Evolutionary conservation across 2,113 vertebrate genomes (phyloP), one percentile per base, ranked within the genome.

Genomic region (Gasterosteus nipponicus): DNA sequence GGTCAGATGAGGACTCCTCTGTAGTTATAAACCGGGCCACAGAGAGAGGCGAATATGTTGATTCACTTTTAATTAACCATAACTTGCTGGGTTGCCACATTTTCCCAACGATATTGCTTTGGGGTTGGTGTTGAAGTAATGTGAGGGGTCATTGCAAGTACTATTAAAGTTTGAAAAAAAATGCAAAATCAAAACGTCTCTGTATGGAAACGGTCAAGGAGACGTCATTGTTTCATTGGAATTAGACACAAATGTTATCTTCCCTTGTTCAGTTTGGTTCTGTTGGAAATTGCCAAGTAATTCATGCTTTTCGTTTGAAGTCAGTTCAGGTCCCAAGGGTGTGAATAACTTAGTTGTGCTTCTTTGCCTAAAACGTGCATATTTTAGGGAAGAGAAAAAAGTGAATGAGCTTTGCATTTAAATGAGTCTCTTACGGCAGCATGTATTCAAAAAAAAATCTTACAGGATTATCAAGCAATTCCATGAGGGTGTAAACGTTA

Each of bases 371-470:
- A 89, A 89, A 83, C 72, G 75, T 84, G 84, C 81, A 90, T 83
- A 81, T 90, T 70, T 86, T 58, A 80, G 58, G n/a, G 58, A 38
- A 77, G 35, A 63, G 71, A 87, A 89, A 87, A 81, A 73, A 85
- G 84, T 78, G 82, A 90, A 75, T 89, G 83, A 88, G 89, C 86
- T 86, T 88, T 86, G 84, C 81, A 89, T 90, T 83, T 83, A 85
- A 87, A 88, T 89, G 16, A 80, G 73, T 64, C 46, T 78, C 67
- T 79, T 61, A 67, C 73, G 66, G 18, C 69, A 77, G 60, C 54
- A 49, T 66, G 33, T 39, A 19, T 77, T 85, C 60, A 35, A 41
- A 62, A 78, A 85, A 85, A 66, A 78, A 78, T 85, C 49, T 83
- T 64, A 33, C 58, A 69, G 75, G 73, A 35, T 51, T 63, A 74